A percentile compares a stretch with the other conserved stretches of the same genome.
Conservation (phyloP, 2,797 vertebrate genomes). For the Discoglossus pictus region DNA sequence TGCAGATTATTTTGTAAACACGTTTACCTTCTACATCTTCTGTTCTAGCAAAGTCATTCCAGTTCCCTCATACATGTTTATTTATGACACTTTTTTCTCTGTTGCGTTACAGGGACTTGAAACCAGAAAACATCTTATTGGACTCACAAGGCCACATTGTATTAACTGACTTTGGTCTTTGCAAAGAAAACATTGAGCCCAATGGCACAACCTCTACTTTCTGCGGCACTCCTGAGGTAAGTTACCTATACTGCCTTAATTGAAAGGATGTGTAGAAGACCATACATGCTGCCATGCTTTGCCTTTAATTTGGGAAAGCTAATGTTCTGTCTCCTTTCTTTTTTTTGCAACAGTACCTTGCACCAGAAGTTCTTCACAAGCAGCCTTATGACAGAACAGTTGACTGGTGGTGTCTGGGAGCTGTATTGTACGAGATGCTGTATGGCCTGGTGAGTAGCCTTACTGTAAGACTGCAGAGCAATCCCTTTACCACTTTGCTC, state of each 20-base stretch:
- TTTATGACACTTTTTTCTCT: slow-evolving; percentile 34
- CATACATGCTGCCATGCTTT: no score
- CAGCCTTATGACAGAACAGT: slow-evolving; percentile 96
- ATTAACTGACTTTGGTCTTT: slow-evolving; percentile 96
- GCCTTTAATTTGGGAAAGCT: background rate
- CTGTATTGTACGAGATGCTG: slow-evolving; percentile 96
- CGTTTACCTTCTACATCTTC: background rate
- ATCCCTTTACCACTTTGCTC: no score
- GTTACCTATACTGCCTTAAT: background rate
- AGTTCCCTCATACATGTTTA: no score
- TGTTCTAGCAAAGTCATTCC: no score
- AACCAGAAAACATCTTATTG: slow-evolving; percentile 96
- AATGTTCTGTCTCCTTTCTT: background rate
- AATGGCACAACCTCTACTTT: slow-evolving; percentile 97
- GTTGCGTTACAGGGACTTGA: slow-evolving; percentile 88
- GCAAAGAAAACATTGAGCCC: slow-evolving; percentile 97
- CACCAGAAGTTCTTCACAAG: slow-evolving; percentile 96
- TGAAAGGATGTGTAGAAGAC: no score
- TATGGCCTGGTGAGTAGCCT: slow-evolving; percentile 92
- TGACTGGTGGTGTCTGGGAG: slow-evolving; percentile 98
- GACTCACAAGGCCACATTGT: slow-evolving; percentile 97
- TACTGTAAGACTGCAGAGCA: no score
- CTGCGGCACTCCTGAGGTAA: slow-evolving; percentile 96
- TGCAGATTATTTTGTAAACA: background rate
- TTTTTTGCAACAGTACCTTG: slow-evolving; percentile 83